Evolutionary conservation across 2,888 invertebrate species (phyloP).

Genomic region (Perithous albicinctus): DNA sequence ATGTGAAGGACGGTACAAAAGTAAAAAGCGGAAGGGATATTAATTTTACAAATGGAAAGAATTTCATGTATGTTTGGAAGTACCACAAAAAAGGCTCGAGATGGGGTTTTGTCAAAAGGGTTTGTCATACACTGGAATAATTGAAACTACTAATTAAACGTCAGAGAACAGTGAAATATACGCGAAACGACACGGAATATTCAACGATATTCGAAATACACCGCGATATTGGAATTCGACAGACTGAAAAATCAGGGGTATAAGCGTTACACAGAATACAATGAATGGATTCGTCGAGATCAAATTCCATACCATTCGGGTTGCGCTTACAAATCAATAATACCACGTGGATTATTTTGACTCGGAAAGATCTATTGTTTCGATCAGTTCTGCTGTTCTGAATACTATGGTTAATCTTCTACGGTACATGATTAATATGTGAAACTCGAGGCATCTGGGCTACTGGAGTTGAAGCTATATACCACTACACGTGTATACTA

Average conservation of each 20-base stretch:
- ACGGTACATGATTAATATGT: constrained; percentile 21
- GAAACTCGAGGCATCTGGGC: constrained; percentile 1
- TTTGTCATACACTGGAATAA: too few relatives aligned
- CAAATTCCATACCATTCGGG: not conserved
- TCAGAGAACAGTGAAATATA: not conserved
- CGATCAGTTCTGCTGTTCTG: constrained; percentile 16
- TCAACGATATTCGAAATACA: not conserved
- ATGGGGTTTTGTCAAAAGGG: too few relatives aligned
- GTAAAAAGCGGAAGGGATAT: too few relatives aligned
- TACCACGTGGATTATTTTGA: constrained; percentile 22
- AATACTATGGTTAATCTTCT: not conserved
- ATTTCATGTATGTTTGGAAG: too few relatives aligned
- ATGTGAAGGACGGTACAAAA: too few relatives aligned
- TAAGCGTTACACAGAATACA: constrained; percentile 15
- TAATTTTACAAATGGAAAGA: too few relatives aligned
- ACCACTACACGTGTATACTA: not conserved
- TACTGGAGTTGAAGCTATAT: not conserved
- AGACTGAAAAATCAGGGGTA: constrained; percentile 9
- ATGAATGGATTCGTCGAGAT: constrained; percentile 11
- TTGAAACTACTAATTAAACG: not conserved
- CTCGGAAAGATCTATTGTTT: constrained; percentile 4
- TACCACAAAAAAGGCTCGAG: too few relatives aligned
- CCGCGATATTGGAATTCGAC: constrained; percentile 15
- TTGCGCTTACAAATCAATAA: constrained; percentile 4
- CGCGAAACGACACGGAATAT: constrained; percentile 8